Evolutionary conservation across 2,113 vertebrate species (phyloP).

Genomic region (Hemicordylus capensis): DNA sequence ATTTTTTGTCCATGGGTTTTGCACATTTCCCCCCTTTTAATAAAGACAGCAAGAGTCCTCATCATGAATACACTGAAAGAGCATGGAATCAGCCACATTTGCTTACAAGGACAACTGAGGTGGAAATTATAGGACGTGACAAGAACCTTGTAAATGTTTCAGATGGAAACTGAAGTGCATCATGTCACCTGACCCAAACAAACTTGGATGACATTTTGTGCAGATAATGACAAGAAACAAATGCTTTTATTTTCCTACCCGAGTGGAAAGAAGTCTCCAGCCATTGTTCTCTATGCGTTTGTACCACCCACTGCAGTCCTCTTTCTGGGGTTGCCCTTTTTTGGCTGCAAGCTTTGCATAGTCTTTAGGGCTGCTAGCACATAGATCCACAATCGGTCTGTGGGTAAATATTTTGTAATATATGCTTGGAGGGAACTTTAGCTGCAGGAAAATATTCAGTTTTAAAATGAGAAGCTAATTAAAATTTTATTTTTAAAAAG

Average conservation of each 20-base stretch:
- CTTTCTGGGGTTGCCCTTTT: constrained; percentile 34
- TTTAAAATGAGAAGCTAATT: constrained; percentile 20
- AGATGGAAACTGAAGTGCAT: neutral
- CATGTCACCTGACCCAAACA: neutral
- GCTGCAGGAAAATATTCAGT: constrained; percentile 60
- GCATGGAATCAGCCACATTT: neutral
- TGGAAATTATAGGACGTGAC: neutral
- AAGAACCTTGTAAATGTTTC: neutral
- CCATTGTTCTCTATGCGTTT: constrained; percentile 81
- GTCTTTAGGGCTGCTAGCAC: constrained; percentile 81
- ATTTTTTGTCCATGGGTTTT: no score
- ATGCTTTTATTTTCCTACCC: constrained; percentile 61
- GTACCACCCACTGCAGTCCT: constrained; percentile 76
- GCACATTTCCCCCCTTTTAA: no score
- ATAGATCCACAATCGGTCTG: constrained; percentile 79
- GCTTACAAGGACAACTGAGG: neutral
- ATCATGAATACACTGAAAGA: neutral
- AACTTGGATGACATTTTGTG: neutral
- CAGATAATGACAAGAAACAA: neutral
- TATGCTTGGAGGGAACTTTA: constrained; percentile 81
- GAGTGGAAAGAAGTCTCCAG: constrained; percentile 78
- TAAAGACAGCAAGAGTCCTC: neutral
- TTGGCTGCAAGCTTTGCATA: constrained; percentile 69
- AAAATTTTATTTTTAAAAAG: neutral
- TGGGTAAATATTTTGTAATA: constrained; percentile 88